Conservation (phyloP, 2,797 vertebrate genomes). For the Sebastes cheni region DNA sequence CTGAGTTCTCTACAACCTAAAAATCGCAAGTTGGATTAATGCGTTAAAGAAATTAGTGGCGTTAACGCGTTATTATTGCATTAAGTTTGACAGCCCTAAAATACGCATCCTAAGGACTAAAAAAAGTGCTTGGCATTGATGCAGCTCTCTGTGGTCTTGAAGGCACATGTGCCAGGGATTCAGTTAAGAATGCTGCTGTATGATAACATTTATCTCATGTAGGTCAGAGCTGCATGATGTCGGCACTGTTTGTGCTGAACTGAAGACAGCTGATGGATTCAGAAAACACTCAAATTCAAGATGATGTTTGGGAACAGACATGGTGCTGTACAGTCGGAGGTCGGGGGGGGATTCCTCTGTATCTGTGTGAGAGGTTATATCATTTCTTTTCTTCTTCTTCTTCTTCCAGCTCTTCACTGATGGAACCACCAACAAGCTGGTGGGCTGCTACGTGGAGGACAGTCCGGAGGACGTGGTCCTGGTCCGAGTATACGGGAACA, state of each 20-base stretch:
- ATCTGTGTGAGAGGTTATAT: background rate
- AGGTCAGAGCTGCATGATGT: conserved; percentile 4
- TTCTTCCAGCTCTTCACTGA: conserved; percentile 91
- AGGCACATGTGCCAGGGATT: background rate
- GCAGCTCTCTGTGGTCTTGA: background rate
- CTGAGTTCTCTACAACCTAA: too few relatives aligned
- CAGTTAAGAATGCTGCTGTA: too few relatives aligned
- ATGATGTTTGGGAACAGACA: background rate
- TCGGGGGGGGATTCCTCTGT: background rate
- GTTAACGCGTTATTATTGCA: too few relatives aligned
- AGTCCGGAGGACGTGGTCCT: conserved; percentile 89
- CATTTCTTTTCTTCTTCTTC: background rate
- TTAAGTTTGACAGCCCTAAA: background rate
- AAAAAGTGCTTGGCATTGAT: background rate
- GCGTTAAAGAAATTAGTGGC: too few relatives aligned
- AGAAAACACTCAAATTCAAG: background rate
- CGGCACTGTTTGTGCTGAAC: background rate
- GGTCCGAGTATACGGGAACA: conserved; percentile 94
- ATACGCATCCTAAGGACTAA: background rate
- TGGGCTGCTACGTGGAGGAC: conserved; percentile 92
- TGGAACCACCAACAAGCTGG: conserved; percentile 97
- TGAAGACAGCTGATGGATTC: background rate
- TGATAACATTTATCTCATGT: background rate
- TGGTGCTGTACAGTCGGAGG: background rate
- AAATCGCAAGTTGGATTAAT: too few relatives aligned